Evolutionary conservation across 2,888 invertebrate genomes (phyloP).

Genomic region (Chloromyia formosa): DNA sequence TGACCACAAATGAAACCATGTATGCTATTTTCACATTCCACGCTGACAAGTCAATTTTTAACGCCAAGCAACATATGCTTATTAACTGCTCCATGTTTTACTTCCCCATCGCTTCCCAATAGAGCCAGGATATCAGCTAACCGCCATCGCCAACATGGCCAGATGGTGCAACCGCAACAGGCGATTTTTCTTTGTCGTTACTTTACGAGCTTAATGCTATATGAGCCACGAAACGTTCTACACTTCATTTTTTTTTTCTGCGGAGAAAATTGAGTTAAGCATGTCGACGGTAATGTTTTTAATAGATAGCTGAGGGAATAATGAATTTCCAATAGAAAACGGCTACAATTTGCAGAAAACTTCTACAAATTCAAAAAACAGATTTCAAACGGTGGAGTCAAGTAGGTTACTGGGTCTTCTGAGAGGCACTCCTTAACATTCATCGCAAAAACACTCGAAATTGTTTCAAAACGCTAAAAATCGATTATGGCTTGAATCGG

Average conservation of each 20-base stretch:
- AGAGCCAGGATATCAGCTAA: neutral
- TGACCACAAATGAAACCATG: conserved; percentile 25
- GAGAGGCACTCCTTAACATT: too few relatives aligned
- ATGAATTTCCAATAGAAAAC: too few relatives aligned
- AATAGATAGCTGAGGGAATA: too few relatives aligned
- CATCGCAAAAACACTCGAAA: too few relatives aligned
- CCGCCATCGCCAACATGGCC: conserved; percentile 16
- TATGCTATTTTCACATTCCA: neutral
- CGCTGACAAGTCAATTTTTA: conserved; percentile 5
- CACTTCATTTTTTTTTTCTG: too few relatives aligned
- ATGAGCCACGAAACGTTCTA: too few relatives aligned
- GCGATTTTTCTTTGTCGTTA: conserved; percentile 34
- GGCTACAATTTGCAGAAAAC: too few relatives aligned
- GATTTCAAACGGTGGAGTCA: too few relatives aligned
- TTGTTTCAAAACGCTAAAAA: neutral
- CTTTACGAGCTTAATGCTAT: neutral
- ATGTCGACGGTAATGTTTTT: too few relatives aligned
- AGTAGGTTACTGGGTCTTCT: too few relatives aligned
- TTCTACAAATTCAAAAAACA: too few relatives aligned
- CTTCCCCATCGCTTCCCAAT: neutral
- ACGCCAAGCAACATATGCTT: conserved; percentile 24
- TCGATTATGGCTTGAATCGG: conserved; percentile 6
- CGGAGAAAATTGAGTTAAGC: too few relatives aligned
- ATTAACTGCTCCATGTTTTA: conserved; percentile 25
- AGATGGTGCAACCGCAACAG: conserved; percentile 38